A percentile compares a stretch with the other conserved stretches of the same genome.
phyloP scores from a whole-genome alignment of 2,113 vertebrate species.

The Antidorcas marsupialis region DNA sequence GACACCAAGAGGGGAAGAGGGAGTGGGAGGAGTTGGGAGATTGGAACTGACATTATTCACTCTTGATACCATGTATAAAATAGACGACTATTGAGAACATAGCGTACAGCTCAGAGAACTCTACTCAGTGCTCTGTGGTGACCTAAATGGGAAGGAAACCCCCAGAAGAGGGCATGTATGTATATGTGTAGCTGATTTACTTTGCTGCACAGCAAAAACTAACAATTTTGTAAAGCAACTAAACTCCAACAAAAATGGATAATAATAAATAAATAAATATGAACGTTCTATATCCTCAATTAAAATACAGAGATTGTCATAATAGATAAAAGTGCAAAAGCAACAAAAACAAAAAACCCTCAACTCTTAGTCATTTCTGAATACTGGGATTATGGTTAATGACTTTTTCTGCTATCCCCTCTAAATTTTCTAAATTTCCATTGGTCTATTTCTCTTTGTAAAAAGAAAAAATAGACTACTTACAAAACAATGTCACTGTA shows the following conservation, averaged over 20 bases:
- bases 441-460: neutral
- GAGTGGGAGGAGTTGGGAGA: neutral
- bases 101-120: neutral
- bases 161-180: neutral
- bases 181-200: neutral
- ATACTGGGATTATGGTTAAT: neutral
- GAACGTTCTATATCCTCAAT: neutral
- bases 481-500: neutral
- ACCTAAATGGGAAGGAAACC: neutral
- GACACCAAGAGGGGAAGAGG: neutral
- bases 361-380: neutral
- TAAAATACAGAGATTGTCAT: neutral
- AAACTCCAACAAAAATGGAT: neutral
- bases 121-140: neutral
- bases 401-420: neutral
- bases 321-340: neutral
- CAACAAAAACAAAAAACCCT: neutral
- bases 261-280: neutral
- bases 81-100: neutral
- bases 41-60: neutral
- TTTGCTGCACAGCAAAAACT: neutral
- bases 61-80: neutral
- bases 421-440: neutral
- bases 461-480: neutral
- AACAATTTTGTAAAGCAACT: neutral